These are phyloP conservation scores for Brachyptera putata DNA, from an alignment of 2,888 invertebrate species.

Conservation along the genomic window DNA sequence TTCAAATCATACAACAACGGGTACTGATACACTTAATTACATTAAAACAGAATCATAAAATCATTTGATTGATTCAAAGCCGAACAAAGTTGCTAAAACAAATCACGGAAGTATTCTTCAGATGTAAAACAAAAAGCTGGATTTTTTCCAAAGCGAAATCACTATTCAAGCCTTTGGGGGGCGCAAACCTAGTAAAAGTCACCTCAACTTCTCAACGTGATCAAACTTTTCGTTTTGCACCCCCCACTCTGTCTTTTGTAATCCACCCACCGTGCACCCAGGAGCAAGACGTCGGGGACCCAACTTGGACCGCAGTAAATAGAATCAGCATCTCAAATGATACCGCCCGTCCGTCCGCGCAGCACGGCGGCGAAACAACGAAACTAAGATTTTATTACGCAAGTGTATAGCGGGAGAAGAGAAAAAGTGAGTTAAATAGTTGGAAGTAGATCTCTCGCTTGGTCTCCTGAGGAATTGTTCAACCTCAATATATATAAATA, in stretches of 20 bases:
- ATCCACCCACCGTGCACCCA: conserved; percentile 20
- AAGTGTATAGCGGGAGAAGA: conserved; percentile 2
- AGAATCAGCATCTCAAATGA: conserved; percentile 19
- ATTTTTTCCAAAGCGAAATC: not conserved
- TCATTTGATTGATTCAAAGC: too few species aligned
- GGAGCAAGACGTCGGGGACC: not conserved
- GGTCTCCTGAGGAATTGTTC: not conserved
- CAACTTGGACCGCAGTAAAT: conserved; percentile 20
- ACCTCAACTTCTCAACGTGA: conserved; percentile 20
- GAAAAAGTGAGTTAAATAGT: conserved; percentile 1
- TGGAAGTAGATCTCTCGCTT: conserved; percentile 1
- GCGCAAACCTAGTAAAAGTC: conserved; percentile 13
- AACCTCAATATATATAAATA: not conserved
- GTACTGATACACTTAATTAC: too few species aligned
- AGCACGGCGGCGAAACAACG: not conserved
- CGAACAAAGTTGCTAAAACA: too few species aligned
- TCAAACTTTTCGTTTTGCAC: conserved; percentile 27
- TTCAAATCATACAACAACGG: too few species aligned
- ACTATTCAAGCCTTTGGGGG: conserved; percentile 14
- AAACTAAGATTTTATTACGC: not conserved
- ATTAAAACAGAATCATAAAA: too few species aligned
- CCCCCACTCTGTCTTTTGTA: conserved; percentile 13
- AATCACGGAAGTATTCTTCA: too few species aligned
- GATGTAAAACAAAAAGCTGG: not conserved
- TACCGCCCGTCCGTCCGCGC: conserved; percentile 6